A percentile compares a stretch with the other conserved stretches of the same genome.
Evolutionary conservation across 2,888 invertebrate species (phyloP).

Genomic region (Chymomyza caudatula): DNA sequence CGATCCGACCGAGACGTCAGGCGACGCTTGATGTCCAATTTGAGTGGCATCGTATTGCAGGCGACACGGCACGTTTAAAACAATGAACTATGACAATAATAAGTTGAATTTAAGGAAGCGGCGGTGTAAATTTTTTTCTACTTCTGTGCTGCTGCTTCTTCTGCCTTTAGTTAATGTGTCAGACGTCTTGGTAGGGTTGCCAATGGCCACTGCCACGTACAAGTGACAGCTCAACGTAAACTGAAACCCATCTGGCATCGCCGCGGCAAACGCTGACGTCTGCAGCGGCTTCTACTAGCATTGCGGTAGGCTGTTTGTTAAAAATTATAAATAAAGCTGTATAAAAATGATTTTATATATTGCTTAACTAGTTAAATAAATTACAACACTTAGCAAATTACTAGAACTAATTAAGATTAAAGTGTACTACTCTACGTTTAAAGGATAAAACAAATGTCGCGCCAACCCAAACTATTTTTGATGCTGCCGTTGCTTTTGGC

Average conservation of each 20-base stretch:
- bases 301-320: neutral
- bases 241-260: slow-evolving; percentile 28
- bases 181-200: slow-evolving; percentile 48
- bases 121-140: slow-evolving; percentile 45
- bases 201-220: slow-evolving; percentile 52
- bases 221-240: slow-evolving; percentile 14
- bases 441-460: slow-evolving; percentile 33
- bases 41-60: slow-evolving; percentile 84
- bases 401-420: slow-evolving; percentile 18
- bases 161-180: slow-evolving; percentile 55
- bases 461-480: neutral
- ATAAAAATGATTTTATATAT: slow-evolving; percentile 26
- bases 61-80: slow-evolving; percentile 13
- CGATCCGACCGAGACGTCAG: slow-evolving; percentile 98
- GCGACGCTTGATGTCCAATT: slow-evolving; percentile 98
- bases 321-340: neutral
- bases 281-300: slow-evolving; percentile 28
- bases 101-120: slow-evolving; percentile 27
- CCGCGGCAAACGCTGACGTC: slow-evolving; percentile 42
- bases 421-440: slow-evolving; percentile 3
- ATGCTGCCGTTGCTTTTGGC: slow-evolving; percentile 30
- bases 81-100: slow-evolving; percentile 18
- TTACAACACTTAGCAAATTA: slow-evolving; percentile 23
- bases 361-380: slow-evolving; percentile 15
- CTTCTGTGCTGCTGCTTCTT: slow-evolving; percentile 32